Evolutionary conservation across 1,140 invertebrate species (phyloP).

Genomic region (Acyrthosiphon pisum): DNA sequence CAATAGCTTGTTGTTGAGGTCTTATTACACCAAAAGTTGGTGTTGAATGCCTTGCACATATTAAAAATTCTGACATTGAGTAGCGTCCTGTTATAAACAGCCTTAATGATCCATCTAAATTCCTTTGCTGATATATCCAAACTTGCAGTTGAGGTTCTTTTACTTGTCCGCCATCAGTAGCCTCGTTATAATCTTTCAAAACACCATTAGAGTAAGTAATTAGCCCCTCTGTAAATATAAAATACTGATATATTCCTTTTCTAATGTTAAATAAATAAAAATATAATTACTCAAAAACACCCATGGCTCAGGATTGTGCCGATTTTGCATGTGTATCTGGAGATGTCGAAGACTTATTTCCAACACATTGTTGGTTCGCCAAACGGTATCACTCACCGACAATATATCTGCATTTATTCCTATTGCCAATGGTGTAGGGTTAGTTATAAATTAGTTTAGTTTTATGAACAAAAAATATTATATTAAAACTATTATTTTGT

Average conservation of each 20-base stretch:
- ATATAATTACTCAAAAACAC: conserved; percentile 3
- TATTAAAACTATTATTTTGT: background rate
- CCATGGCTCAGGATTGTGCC: background rate
- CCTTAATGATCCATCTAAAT: no score
- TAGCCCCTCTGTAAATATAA: background rate
- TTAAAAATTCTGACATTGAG: no score
- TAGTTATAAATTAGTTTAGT: background rate
- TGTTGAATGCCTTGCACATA: no score
- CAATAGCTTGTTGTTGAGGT: no score
- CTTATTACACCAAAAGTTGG: no score
- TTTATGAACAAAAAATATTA: background rate
- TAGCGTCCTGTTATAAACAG: no score
- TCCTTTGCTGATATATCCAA: no score
- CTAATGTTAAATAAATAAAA: background rate
- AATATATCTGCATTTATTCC: background rate
- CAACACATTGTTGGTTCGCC: background rate
- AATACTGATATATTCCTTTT: background rate
- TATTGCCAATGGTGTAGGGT: background rate
- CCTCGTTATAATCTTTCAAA: no score
- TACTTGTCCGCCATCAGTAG: no score
- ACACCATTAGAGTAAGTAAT: no score
- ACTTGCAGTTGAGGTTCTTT: no score
- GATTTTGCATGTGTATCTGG: background rate
- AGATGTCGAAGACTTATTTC: background rate
- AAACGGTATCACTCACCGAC: background rate